Conservation (phyloP, 2,888 invertebrate species). For the Resseliella maxima region DNA sequence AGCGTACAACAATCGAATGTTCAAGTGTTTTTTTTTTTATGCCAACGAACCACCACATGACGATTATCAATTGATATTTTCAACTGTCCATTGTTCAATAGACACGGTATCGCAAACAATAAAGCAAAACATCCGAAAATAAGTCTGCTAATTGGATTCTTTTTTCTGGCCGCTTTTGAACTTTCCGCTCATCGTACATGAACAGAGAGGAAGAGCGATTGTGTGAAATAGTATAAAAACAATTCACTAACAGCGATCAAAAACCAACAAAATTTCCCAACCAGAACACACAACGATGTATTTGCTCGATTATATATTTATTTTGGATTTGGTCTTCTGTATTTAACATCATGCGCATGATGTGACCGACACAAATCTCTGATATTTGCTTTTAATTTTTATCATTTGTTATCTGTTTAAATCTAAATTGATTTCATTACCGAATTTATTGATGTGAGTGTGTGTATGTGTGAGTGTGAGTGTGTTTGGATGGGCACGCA, state of each 20-base stretch:
- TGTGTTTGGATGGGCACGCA: too few species aligned
- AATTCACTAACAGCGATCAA: too few species aligned
- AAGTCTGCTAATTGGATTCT: conserved; percentile 13
- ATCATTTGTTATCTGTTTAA: not conserved
- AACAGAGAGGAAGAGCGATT: too few species aligned
- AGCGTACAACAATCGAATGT: too few species aligned
- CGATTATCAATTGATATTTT: not conserved
- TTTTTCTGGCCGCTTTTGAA: conserved; percentile 13
- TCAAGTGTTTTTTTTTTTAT: too few species aligned
- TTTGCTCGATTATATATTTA: too few species aligned
- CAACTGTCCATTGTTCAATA: not conserved
- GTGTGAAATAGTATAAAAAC: too few species aligned
- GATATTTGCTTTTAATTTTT: conserved; percentile 21
- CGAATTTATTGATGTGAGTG: not conserved
- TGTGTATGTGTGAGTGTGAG: too few species aligned
- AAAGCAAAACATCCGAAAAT: conserved; percentile 13
- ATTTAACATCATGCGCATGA: too few species aligned
- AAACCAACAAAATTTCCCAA: too few species aligned
- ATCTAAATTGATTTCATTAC: not conserved
- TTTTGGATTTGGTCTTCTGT: not conserved
- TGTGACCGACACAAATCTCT: not conserved
- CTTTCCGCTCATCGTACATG: not conserved
- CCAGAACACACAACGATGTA: too few species aligned
- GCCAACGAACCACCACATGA: too few species aligned
- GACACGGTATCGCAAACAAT: not conserved